These are phyloP conservation scores for Vulpes lagopus DNA, from an alignment of 2,113 vertebrate species.

Conservation along the genomic window DNA sequence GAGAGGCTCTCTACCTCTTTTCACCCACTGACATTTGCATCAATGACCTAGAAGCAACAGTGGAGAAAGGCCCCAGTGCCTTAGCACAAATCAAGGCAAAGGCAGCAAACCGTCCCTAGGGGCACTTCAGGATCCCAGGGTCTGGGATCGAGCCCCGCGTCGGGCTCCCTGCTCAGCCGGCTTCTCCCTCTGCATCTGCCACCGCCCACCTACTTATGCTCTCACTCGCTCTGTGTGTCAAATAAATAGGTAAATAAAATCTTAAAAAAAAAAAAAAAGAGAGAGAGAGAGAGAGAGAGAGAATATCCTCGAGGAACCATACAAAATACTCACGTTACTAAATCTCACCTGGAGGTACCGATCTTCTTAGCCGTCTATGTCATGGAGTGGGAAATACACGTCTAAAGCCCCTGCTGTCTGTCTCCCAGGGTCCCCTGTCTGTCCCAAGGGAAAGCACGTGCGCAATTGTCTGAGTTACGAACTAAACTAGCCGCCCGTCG, in stretches of 20 bases:
- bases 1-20: background rate
- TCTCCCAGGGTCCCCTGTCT: background rate
- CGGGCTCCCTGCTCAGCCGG: too few species aligned
- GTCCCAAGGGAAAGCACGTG: background rate
- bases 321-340: background rate
- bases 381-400: background rate
- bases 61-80: background rate
- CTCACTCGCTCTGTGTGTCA: too few species aligned
- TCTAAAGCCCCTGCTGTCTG: background rate
- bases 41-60: background rate
- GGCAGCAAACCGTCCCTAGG: background rate
- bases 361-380: background rate
- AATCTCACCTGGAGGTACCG: background rate
- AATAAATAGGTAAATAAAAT: too few species aligned
- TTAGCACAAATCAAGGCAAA: background rate
- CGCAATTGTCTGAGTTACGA: background rate
- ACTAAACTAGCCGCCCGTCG: conserved; percentile 13
- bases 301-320: background rate
- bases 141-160: too few species aligned
- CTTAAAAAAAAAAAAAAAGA: too few species aligned
- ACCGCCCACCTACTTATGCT: too few species aligned
- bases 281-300: too few species aligned
- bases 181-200: too few species aligned
- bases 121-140: too few species aligned
- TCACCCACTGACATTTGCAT: background rate